Base-by-base conservation (phyloP, 2,113 vertebrate genomes). In the Callaeas wilsoni region DNA sequence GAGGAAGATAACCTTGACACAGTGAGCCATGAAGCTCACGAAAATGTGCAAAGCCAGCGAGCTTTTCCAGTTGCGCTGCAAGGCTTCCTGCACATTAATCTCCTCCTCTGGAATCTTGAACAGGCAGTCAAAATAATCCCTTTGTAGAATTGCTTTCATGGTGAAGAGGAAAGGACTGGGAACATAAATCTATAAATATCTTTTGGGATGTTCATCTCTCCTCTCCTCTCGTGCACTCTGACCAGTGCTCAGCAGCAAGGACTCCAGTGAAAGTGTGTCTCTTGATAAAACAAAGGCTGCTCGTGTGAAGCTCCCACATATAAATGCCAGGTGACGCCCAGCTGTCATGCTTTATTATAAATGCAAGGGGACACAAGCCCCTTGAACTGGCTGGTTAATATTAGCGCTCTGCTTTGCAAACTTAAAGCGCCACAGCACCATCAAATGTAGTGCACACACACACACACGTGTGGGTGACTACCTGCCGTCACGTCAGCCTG, bases 81-180 rank as follows among this genome's bases (percentile, higher is more conserved):
- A 91, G 52, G 59, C 68, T 94, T 86, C 56, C 52, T 5, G 17
- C 82, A 74, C 70, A 22, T 86, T 92, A 80, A 94, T 93, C 95
- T 93, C 59, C 63, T 93, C 52, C 95, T 93, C 82, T 94, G 71
- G 88, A 96, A 93, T 75, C 90, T 86, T 64, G 46, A 94, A 29
- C 80, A 95, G 80, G 39, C 76, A 76, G 84, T 92, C 80, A 94
- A 75, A 92, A 91, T 91, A 94, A 92, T 76, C 73, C 73, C 68
- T 76, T 56, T 8, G 19, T 74, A 70, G 63, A 86, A 91, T 32
- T 86, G 71, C 84, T 95, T 95, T 84, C 52, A 52, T 19, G 53
- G 44, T 23, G 64, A 94, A 94, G 69, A 90, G 82, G 42, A 84
- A 94, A 71, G 71, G 75, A 70, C 75, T 47, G 57, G 56, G 55